Evolutionary conservation across 2,797 vertebrate genomes (phyloP).

Genomic region (Melanotaenia maccullochi): DNA sequence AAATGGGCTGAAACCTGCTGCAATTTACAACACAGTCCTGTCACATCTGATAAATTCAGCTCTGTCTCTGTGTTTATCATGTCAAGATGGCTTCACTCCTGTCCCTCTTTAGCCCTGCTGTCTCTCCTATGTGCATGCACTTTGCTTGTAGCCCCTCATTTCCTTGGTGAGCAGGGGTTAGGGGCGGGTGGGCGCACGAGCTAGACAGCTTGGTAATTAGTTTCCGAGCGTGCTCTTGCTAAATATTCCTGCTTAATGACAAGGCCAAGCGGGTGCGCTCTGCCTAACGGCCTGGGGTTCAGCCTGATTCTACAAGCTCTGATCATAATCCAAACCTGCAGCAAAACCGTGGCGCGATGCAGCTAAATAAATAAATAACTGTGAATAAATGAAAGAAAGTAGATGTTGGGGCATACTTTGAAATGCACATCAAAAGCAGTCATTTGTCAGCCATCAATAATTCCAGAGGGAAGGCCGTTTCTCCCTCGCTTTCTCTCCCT

Average conservation of each 20-base stretch:
- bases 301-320: conserved; percentile 51
- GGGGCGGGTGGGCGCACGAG: conserved; percentile 15
- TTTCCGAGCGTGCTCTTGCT: conserved; percentile 65
- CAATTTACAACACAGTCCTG: conserved; percentile 73
- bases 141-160: conserved; percentile 65
- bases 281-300: conserved; percentile 54
- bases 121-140: conserved; percentile 43
- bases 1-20: conserved; percentile 72
- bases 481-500: conserved; percentile 24
- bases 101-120: conserved; percentile 67
- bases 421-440: conserved; percentile 73
- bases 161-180: conserved; percentile 49
- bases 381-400: conserved; percentile 65
- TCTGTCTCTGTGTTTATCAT: conserved; percentile 78
- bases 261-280: conserved; percentile 59
- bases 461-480: conserved; percentile 62
- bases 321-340: conserved; percentile 63
- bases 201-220: conserved; percentile 79
- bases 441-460: conserved; percentile 75
- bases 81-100: conserved; percentile 73
- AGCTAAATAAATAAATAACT: conserved; percentile 55
- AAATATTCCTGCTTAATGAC: conserved; percentile 76
- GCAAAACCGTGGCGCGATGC: conserved; percentile 40
- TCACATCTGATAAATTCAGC: conserved; percentile 73
- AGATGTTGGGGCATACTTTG: conserved; percentile 73